Conservation (phyloP, 2,888 invertebrate genomes). For the Hirudinaria manillensis region DNA sequence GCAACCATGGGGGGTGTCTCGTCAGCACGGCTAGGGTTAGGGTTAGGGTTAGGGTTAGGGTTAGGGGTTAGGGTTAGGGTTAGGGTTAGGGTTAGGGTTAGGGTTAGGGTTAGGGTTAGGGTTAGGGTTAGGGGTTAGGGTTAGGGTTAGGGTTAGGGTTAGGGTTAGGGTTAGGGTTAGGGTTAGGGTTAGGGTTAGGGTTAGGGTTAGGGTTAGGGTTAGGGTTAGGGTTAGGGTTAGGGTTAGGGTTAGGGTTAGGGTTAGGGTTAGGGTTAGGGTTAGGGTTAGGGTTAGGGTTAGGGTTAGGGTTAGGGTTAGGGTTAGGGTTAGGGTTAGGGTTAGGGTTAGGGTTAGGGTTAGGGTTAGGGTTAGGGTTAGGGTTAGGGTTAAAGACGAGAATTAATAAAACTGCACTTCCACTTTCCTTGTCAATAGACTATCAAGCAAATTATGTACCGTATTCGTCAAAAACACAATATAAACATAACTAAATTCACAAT, state of each 20-base stretch:
- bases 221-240: slow-evolving; percentile 36
- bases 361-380: slow-evolving; percentile 36
- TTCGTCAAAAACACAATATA: no score
- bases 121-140: slow-evolving; percentile 33
- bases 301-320: slow-evolving; percentile 35
- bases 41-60: slow-evolving; percentile 35
- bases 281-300: slow-evolving; percentile 34
- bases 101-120: slow-evolving; percentile 34
- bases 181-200: slow-evolving; percentile 37
- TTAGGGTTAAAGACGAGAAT: slow-evolving; percentile 37
- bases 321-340: slow-evolving; percentile 35
- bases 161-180: slow-evolving; percentile 38
- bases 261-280: slow-evolving; percentile 35
- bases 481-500: no score
- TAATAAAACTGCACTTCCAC: no score
- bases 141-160: slow-evolving; percentile 31
- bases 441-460: no score
- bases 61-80: slow-evolving; percentile 38
- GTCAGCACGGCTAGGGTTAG: slow-evolving; percentile 32
- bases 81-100: slow-evolving; percentile 37
- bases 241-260: slow-evolving; percentile 39
- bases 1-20: no score
- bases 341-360: slow-evolving; percentile 38
- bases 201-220: slow-evolving; percentile 37
- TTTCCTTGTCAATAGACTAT: no score